phyloP scores from a whole-genome alignment of 1,140 invertebrate genomes.

The Hesperophylax magnus region DNA sequence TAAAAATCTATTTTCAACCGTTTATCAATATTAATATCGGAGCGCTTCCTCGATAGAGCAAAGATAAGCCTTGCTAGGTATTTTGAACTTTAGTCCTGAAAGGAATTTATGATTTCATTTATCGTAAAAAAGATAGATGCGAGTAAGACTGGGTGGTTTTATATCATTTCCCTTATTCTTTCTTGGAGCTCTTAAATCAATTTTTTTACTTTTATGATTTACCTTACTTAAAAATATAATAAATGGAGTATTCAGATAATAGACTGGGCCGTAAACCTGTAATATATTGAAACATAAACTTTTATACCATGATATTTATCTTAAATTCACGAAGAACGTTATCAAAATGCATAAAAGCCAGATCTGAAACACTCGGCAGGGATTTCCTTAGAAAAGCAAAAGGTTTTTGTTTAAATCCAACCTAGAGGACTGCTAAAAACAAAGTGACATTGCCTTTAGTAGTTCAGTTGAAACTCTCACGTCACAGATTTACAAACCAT shows the following conservation, averaged over 20 bases:
- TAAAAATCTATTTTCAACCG: too few relatives aligned
- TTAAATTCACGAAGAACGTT: not conserved
- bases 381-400: conserved; percentile 4
- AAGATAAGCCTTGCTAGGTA: too few relatives aligned
- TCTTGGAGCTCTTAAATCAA: not conserved
- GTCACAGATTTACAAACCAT: conserved; percentile 7
- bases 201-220: not conserved
- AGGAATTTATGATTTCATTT: too few relatives aligned
- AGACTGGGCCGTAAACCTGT: not conserved
- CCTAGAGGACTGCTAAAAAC: not conserved
- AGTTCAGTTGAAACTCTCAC: not conserved
- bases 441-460: conserved; percentile 9
- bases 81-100: too few relatives aligned
- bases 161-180: not conserved
- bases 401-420: not conserved
- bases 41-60: too few relatives aligned
- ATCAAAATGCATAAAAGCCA: conserved; percentile 23
- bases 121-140: too few relatives aligned
- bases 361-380: not conserved
- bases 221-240: not conserved
- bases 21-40: too few relatives aligned
- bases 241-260: conserved; percentile 1
- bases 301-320: conserved; percentile 3
- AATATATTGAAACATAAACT: conserved; percentile 24
- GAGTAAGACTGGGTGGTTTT: too few relatives aligned